A percentile compares a stretch with the other conserved stretches of the same genome.
These are phyloP conservation scores for Hyppa rectilinea DNA, from an alignment of 2,888 invertebrate genomes.

Conservation along the genomic window DNA sequence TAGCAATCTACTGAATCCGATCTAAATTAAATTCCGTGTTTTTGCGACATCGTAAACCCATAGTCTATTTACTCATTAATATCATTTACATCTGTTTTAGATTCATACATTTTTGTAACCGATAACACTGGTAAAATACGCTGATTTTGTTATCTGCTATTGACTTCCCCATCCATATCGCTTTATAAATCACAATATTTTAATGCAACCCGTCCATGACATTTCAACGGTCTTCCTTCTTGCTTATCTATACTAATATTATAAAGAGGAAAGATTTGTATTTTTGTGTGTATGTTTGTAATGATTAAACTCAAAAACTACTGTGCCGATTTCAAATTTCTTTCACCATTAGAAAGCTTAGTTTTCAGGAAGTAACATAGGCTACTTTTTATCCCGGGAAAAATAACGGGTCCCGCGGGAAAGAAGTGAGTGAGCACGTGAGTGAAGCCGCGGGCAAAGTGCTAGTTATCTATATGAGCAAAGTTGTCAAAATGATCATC, in stretches of 20 bases:
- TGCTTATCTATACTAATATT: too few species aligned
- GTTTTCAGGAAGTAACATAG: too few species aligned
- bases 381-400: too few species aligned
- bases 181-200: background rate
- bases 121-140: slow-evolving; percentile 3
- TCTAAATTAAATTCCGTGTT: slow-evolving; percentile 22
- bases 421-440: too few species aligned
- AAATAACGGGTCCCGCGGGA: too few species aligned
- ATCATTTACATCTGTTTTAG: background rate
- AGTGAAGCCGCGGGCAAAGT: too few species aligned
- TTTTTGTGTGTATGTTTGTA: too few species aligned
- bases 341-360: too few species aligned
- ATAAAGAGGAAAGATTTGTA: too few species aligned
- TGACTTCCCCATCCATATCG: background rate
- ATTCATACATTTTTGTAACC: background rate
- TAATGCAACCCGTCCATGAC: background rate
- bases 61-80: slow-evolving; percentile 1
- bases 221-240: background rate
- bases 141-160: background rate
- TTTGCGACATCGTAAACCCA: slow-evolving; percentile 14
- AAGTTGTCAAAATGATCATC: slow-evolving; percentile 10
- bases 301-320: too few species aligned
- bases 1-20: slow-evolving; percentile 43
- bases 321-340: too few species aligned
- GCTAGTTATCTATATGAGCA: background rate